Evolutionary conservation across 2,797 vertebrate species (phyloP).

Genomic region (Rallus crepitans): DNA sequence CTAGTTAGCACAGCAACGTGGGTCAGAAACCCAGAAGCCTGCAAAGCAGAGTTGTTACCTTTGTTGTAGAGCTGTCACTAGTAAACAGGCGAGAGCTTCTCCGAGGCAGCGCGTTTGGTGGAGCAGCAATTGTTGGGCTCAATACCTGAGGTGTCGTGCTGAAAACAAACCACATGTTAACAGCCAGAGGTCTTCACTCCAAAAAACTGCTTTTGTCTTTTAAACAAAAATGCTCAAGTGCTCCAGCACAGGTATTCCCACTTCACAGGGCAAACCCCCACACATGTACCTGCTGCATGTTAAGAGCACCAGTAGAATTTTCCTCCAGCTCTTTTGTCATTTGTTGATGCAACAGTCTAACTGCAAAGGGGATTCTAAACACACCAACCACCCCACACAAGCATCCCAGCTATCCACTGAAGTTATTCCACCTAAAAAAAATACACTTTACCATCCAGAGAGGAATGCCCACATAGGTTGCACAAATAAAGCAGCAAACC

Average conservation of each 20-base stretch:
- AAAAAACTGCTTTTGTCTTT: neutral
- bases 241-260: neutral
- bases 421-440: neutral
- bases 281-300: too few relatives aligned
- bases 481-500: neutral
- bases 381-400: neutral
- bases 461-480: neutral
- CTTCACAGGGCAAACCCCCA: neutral
- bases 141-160: slow-evolving; percentile 97
- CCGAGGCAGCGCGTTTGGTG: slow-evolving; percentile 94
- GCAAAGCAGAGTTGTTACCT: slow-evolving; percentile 81
- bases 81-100: slow-evolving; percentile 96
- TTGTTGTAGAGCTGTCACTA: slow-evolving; percentile 97
- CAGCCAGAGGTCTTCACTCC: accelerated
- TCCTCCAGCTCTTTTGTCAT: neutral
- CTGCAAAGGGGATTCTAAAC: neutral
- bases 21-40: neutral
- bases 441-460: neutral
- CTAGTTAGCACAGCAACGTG: neutral
- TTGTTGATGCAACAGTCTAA: neutral
- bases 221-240: neutral
- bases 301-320: neutral
- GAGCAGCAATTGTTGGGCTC: slow-evolving; percentile 96
- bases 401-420: neutral
- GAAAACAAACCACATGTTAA: neutral